A percentile compares a stretch with the other conserved stretches of the same genome.
Conservation (phyloP, 2,888 invertebrate species). For the Trissolcus japonicus region DNA sequence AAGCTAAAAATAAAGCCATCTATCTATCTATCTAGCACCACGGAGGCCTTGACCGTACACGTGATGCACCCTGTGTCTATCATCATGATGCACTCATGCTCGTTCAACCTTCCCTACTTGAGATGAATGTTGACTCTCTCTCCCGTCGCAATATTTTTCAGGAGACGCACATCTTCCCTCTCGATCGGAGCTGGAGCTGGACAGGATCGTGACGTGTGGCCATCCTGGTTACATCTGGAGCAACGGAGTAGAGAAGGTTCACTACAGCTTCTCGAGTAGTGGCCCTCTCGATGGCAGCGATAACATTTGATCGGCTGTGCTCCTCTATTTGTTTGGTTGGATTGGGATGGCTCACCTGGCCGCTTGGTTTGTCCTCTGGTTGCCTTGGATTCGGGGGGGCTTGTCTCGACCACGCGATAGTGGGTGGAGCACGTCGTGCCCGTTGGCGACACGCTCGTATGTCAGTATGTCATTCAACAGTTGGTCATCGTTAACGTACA, state of each 20-base stretch:
- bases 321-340: background rate
- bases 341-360: no score
- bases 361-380: no score
- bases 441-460: no score
- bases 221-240: background rate
- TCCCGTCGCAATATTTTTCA: background rate
- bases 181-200: background rate
- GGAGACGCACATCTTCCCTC: background rate
- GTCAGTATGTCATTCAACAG: no score
- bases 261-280: background rate
- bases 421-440: no score
- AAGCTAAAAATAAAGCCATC: no score
- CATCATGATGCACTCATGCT: conserved; percentile 2
- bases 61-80: conserved; percentile 6
- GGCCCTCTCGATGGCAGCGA: background rate
- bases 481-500: no score
- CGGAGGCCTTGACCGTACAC: conserved; percentile 1
- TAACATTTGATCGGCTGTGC: no score
- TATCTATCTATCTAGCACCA: conserved; percentile 10
- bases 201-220: background rate
- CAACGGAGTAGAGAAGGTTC: background rate
- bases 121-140: background rate
- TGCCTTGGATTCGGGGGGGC: no score
- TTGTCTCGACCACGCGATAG: no score
- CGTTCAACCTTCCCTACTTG: background rate